A percentile compares a stretch with the other conserved stretches of the same genome.
These are phyloP conservation scores for Epinephelus lanceolatus DNA, from an alignment of 2,113 vertebrate species.

Conservation along the genomic window DNA sequence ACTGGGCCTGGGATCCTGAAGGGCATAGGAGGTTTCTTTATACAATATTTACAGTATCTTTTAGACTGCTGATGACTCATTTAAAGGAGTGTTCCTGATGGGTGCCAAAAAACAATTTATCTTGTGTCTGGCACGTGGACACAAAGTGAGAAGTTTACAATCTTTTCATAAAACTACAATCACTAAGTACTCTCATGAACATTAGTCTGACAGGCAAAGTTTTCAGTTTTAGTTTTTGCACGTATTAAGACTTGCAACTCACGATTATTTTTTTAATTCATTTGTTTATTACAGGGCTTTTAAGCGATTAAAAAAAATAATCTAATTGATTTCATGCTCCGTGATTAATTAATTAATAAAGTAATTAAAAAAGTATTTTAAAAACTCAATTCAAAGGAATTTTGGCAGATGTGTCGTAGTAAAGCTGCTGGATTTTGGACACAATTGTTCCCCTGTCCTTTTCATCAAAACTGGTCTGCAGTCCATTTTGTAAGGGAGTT, in stretches of 20 bases:
- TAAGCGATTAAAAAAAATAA: too few species aligned
- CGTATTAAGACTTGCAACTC: neutral
- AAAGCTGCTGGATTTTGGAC: too few species aligned
- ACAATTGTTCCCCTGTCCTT: too few species aligned
- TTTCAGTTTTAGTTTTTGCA: neutral
- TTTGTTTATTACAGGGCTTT: too few species aligned
- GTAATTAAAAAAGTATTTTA: too few species aligned
- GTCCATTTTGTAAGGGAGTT: too few species aligned
- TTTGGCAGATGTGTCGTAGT: too few species aligned
- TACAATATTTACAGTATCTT: conserved; percentile 53
- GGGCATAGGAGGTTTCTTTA: conserved; percentile 34
- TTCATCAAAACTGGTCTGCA: too few species aligned
- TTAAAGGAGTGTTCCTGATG: conserved; percentile 47
- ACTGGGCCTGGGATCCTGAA: conserved; percentile 37
- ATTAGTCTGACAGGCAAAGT: neutral
- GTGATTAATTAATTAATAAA: too few species aligned
- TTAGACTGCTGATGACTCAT: conserved; percentile 41
- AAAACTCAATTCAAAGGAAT: too few species aligned
- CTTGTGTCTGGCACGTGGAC: neutral
- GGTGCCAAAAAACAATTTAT: conserved; percentile 6
- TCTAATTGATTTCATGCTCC: too few species aligned
- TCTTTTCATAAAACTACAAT: conserved; percentile 1
- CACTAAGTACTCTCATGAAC: neutral
- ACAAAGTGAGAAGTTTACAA: neutral
- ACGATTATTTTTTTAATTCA: neutral